Conservation (phyloP, 1,140 invertebrate species). For the Lordiphosa mommai region DNA sequence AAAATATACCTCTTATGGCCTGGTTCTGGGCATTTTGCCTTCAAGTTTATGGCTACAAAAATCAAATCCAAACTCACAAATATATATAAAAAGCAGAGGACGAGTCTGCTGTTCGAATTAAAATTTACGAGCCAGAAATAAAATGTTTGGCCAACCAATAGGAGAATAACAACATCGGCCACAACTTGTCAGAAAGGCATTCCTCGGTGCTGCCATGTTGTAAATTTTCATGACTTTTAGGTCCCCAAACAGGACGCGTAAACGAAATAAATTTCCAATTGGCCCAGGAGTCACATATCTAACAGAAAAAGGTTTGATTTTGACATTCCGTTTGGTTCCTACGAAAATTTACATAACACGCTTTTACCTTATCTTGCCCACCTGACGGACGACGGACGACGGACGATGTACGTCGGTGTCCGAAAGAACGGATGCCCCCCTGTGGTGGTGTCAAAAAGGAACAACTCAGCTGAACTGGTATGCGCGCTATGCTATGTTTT, state of each 20-base stretch:
- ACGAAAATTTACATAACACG: constrained; percentile 71
- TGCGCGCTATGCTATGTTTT: constrained; percentile 47
- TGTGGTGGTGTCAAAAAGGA: constrained; percentile 62
- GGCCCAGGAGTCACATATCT: constrained; percentile 72
- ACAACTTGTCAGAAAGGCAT: constrained; percentile 43
- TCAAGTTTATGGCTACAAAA: constrained; percentile 59
- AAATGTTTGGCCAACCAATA: constrained; percentile 55
- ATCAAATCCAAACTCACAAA: constrained; percentile 72
- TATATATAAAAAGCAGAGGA: constrained; percentile 31
- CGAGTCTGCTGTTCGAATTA: constrained; percentile 45
- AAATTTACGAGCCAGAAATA: constrained; percentile 70
- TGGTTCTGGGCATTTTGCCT: constrained; percentile 21
- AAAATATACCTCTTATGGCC: constrained; percentile 51
- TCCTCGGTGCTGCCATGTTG: constrained; percentile 54
- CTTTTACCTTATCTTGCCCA: constrained; percentile 70
- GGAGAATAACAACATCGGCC: constrained; percentile 25
- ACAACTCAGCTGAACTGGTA: constrained; percentile 1
- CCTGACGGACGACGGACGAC: constrained; percentile 53
- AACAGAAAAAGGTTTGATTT: constrained; percentile 50
- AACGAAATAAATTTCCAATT: constrained; percentile 78
- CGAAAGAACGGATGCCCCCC: constrained; percentile 18
- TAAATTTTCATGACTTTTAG: constrained; percentile 77
- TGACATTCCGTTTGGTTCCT: constrained; percentile 50
- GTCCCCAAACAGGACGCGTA: constrained; percentile 51
- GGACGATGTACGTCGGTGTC: not conserved